Evolutionary conservation across 2,888 invertebrate species (phyloP).

Genomic region (Apodemia duryi): DNA sequence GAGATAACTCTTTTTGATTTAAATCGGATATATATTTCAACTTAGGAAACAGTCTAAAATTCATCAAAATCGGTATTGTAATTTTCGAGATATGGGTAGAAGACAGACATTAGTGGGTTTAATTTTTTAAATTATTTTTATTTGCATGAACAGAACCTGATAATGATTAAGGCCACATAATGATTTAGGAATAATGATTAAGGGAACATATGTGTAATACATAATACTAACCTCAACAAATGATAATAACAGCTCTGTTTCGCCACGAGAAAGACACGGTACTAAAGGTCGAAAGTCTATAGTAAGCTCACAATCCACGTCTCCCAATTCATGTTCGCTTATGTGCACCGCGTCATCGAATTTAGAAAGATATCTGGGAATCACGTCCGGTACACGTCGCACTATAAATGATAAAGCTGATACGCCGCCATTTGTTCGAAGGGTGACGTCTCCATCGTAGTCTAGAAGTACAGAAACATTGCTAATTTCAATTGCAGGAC

Average conservation of each 20-base stretch:
- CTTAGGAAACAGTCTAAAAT: no score
- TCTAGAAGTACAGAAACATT: conserved; percentile 52
- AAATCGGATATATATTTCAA: no score
- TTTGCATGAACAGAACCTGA: no score
- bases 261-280: conserved; percentile 81
- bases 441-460: conserved; percentile 90
- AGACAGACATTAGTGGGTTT: no score
- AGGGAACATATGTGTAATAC: background rate
- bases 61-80: no score
- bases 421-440: conserved; percentile 88
- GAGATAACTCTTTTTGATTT: no score
- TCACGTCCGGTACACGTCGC: conserved; percentile 89
- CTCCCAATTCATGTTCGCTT: conserved; percentile 91
- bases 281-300: conserved; percentile 80
- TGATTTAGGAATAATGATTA: no score
- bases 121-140: no score
- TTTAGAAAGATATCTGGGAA: conserved; percentile 84
- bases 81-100: no score
- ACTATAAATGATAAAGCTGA: conserved; percentile 90
- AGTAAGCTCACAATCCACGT: conserved; percentile 90
- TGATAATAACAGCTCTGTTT: conserved; percentile 84
- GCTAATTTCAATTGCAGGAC: no score
- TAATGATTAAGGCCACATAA: no score
- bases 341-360: conserved; percentile 87
- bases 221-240: conserved; percentile 80